Evolutionary conservation across 2,888 invertebrate species (phyloP).

Genomic region (Platycheirus albimanus): DNA sequence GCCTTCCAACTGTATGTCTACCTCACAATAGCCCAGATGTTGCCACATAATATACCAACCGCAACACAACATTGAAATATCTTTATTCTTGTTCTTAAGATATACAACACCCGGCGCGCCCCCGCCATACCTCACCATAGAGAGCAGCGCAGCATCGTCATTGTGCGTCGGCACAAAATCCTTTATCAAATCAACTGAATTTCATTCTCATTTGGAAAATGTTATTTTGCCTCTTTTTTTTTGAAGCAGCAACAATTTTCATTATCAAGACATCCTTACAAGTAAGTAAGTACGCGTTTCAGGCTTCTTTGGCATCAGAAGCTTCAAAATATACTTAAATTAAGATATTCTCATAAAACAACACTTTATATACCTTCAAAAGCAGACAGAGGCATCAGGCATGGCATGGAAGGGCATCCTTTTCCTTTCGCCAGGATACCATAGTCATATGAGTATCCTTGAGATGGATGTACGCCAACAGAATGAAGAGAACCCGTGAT

Average conservation of each 20-base stretch:
- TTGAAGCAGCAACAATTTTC: conserved; percentile 44
- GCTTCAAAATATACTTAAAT: conserved; percentile 50
- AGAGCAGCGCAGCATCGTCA: too few relatives aligned
- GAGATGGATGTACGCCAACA: conserved; percentile 42
- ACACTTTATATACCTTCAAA: conserved; percentile 66
- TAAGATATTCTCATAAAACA: conserved; percentile 67
- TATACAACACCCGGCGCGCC: too few relatives aligned
- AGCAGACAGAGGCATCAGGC: conserved; percentile 3
- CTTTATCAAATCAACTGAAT: conserved; percentile 64
- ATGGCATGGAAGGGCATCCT: background rate
- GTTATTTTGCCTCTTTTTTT: conserved; percentile 37
- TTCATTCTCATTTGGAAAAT: conserved; percentile 58
- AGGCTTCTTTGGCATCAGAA: conserved; percentile 11
- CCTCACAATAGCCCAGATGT: conserved; percentile 42
- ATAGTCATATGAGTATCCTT: conserved; percentile 25
- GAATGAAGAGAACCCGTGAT: conserved; percentile 14
- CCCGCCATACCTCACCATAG: background rate
- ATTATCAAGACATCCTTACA: conserved; percentile 46
- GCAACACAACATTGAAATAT: conserved; percentile 28
- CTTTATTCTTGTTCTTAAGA: background rate
- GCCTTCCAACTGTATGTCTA: background rate
- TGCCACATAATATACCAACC: conserved; percentile 53
- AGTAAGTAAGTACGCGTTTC: background rate
- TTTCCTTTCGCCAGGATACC: conserved; percentile 16
- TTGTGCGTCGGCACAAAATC: conserved; percentile 16